A percentile compares a stretch with the other conserved stretches of the same genome.
Conservation (phyloP, 92 coral and sea anemone species). For the Heliopora coerulea region DNA sequence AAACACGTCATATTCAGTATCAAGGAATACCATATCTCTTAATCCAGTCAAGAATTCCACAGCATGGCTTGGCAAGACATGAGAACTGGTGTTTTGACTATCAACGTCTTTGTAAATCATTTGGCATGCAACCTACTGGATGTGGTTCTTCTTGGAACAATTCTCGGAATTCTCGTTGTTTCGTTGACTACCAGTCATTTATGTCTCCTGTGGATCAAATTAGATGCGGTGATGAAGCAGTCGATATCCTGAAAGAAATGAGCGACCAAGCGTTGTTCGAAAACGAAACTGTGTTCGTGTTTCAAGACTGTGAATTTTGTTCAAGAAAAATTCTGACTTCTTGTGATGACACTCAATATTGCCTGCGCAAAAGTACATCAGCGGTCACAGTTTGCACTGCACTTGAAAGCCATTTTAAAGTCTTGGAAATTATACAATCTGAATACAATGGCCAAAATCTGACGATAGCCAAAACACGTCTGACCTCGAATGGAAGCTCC, state of each 20-base stretch:
- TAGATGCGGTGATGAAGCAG: not conserved
- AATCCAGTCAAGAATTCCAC: slow-evolving; percentile 45
- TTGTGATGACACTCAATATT: not conserved
- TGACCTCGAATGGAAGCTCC: slow-evolving; percentile 16
- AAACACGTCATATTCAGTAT: slow-evolving; percentile 17
- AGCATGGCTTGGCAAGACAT: slow-evolving; percentile 25
- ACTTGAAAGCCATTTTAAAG: slow-evolving; percentile 53
- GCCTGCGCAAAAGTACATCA: not conserved
- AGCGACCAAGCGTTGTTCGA: not conserved
- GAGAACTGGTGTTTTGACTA: slow-evolving; percentile 59
- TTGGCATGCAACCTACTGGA: slow-evolving; percentile 52
- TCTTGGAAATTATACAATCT: slow-evolving; percentile 30
- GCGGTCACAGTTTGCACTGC: slow-evolving; percentile 37
- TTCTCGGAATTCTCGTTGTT: not conserved
- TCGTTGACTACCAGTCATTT: not conserved
- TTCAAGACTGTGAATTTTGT: not conserved
- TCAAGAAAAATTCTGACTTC: not conserved
- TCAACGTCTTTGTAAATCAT: slow-evolving; percentile 50
- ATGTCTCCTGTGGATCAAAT: not conserved
- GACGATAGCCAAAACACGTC: slow-evolving; percentile 10
- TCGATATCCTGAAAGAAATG: not conserved
- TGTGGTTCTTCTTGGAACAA: not conserved
- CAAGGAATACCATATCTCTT: slow-evolving; percentile 46
- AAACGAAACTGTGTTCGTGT: slow-evolving; percentile 4
- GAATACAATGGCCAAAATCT: not conserved